Evolutionary conservation across 53 echinoderm and acorn worm genomes (phyloP).

Genomic region (Patiria pectinifera): DNA sequence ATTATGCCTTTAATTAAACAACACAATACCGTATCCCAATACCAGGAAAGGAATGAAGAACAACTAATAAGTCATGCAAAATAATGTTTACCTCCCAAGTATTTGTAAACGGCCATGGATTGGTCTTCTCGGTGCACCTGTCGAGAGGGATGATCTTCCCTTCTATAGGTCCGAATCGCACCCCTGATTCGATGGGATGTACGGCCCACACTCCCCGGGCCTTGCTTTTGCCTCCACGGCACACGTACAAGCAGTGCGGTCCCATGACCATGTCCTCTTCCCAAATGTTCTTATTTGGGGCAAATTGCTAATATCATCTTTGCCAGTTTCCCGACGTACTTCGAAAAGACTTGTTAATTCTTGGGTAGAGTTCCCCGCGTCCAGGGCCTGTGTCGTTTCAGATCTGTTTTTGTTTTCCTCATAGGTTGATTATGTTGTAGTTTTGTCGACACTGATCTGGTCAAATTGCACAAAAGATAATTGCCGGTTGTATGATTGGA

Average conservation of each 20-base stretch:
- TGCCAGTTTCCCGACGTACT: not conserved
- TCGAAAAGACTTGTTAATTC: too few species aligned
- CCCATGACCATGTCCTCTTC: not conserved
- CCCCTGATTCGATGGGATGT: constrained; percentile 27
- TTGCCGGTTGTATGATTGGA: too few species aligned
- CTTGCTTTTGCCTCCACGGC: constrained; percentile 35
- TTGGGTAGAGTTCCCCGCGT: too few species aligned
- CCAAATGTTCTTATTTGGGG: not conserved
- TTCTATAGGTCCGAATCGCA: constrained; percentile 40
- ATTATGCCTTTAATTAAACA: too few species aligned
- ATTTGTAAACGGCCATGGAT: not conserved
- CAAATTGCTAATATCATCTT: not conserved
- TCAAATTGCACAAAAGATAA: too few species aligned
- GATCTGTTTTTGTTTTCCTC: too few species aligned
- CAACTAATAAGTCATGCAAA: not conserved
- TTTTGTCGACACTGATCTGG: too few species aligned
- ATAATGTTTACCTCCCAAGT: constrained; percentile 37
- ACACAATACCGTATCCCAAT: not conserved
- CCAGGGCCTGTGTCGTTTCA: too few species aligned
- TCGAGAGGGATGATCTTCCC: not conserved
- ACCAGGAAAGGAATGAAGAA: not conserved
- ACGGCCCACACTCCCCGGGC: constrained; percentile 49
- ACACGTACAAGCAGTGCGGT: constrained; percentile 40
- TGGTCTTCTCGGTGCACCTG: not conserved
- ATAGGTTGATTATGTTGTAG: too few species aligned